Percentiles rank a stretch among this genome's conserved stretches.
Conservation (phyloP, 2,888 invertebrate species). For the Congeria kusceri region DNA sequence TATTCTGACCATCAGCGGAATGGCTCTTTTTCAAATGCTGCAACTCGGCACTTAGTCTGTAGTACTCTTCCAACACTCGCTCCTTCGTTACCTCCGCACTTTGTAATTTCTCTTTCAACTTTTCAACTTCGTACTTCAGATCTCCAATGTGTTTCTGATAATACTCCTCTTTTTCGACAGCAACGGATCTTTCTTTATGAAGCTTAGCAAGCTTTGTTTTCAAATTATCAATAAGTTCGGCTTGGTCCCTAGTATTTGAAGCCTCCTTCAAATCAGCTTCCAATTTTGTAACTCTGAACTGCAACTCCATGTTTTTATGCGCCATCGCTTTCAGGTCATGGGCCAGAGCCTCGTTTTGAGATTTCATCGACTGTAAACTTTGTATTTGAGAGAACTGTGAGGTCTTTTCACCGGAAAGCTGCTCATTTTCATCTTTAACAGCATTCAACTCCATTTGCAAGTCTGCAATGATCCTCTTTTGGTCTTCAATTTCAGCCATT, state of each 20-base stretch:
- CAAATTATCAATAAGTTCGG: conserved; percentile 71
- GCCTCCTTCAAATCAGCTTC: conserved; percentile 72
- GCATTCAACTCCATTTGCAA: conserved; percentile 65
- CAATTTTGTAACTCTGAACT: conserved; percentile 68
- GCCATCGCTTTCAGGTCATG: conserved; percentile 72
- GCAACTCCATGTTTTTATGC: conserved; percentile 77
- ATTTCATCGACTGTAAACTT: conserved; percentile 60
- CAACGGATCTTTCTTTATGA: conserved; percentile 70
- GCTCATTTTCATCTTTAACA: conserved; percentile 63
- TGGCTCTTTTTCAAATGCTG: conserved; percentile 68
- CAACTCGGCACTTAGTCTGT: conserved; percentile 70
- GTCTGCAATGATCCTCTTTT: conserved; percentile 59
- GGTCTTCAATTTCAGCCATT: conserved; percentile 63
- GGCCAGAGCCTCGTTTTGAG: conserved; percentile 67
- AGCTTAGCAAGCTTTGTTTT: conserved; percentile 69
- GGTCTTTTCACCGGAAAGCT: conserved; percentile 55
- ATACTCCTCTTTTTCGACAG: conserved; percentile 70
- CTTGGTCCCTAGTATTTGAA: conserved; percentile 65
- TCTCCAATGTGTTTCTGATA: conserved; percentile 66
- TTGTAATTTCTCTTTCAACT: conserved; percentile 62
- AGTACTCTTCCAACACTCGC: conserved; percentile 71
- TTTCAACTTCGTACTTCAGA: conserved; percentile 67
- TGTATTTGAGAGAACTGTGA: conserved; percentile 68
- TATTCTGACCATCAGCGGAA: conserved; percentile 65
- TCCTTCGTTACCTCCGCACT: conserved; percentile 73